These are phyloP conservation scores for Oceanites oceanicus DNA, from an alignment of 2,113 vertebrate genomes.

Conservation along the genomic window DNA sequence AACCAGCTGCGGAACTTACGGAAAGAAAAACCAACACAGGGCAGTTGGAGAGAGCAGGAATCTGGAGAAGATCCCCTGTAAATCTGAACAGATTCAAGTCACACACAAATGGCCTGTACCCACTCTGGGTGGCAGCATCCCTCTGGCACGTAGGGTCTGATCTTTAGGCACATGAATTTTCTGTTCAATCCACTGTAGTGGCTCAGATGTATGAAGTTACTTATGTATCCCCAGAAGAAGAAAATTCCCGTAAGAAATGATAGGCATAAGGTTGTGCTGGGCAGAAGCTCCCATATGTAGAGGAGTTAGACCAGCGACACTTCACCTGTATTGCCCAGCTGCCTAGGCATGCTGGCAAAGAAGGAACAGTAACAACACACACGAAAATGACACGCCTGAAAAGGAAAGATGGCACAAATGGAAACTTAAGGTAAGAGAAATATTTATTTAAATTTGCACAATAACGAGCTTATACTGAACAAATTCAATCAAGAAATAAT, in stretches of 20 bases:
- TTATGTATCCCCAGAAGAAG: not conserved
- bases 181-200: not conserved
- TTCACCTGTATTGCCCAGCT: not conserved
- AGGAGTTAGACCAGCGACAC: not conserved
- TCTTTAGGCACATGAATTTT: not conserved
- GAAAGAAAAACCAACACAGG: not conserved
- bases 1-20: not conserved
- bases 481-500: slow-evolving; percentile 84
- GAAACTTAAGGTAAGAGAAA: slow-evolving; percentile 84
- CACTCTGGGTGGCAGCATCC: not conserved
- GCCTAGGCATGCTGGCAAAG: not conserved
- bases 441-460: slow-evolving; percentile 99
- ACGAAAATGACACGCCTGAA: not conserved
- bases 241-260: not conserved
- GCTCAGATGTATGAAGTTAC: not conserved
- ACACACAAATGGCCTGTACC: not conserved
- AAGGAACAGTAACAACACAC: not conserved
- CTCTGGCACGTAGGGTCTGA: not conserved
- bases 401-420: not conserved
- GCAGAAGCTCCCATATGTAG: not conserved
- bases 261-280: not conserved
- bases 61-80: not conserved
- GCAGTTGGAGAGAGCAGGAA: not conserved
- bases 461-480: slow-evolving; percentile 90
- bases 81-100: not conserved